A percentile compares a stretch with the other conserved stretches of the same genome.
Conservation (phyloP, 2,888 invertebrate species). For the Carpatolechia fugitivella region DNA sequence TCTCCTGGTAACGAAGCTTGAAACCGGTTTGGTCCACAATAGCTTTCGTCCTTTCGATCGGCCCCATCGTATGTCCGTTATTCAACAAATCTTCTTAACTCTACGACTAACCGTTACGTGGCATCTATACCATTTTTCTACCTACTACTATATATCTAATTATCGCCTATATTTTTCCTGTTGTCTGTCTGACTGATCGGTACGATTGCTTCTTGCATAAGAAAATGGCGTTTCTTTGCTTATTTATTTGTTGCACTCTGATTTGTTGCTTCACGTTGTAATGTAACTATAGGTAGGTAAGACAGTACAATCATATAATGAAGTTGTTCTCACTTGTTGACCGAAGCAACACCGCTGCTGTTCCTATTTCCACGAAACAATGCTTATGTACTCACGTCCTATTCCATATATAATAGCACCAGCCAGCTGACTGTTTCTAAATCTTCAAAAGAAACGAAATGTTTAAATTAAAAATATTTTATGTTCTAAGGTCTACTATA, state of each 20-base stretch:
- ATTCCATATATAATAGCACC: not conserved
- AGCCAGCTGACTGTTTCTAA: not conserved
- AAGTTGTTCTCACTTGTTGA: conserved; percentile 6
- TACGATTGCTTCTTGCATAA: conserved; percentile 16
- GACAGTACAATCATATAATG: not conserved
- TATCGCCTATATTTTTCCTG: conserved; percentile 31
- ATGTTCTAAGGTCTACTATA: too few species aligned
- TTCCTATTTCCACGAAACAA: conserved; percentile 5
- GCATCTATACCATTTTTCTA: conserved; percentile 44
- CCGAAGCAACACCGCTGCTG: not conserved
- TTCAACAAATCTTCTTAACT: conserved; percentile 65
- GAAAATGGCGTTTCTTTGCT: conserved; percentile 17
- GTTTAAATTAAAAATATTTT: too few species aligned
- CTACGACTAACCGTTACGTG: conserved; percentile 53
- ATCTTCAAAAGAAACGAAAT: too few species aligned
- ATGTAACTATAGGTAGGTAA: not conserved
- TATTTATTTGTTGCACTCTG: not conserved
- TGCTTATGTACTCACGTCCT: not conserved
- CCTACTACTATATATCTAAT: conserved; percentile 46
- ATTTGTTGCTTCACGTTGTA: not conserved
- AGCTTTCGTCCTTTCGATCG: conserved; percentile 56
- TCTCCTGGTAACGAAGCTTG: conserved; percentile 19
- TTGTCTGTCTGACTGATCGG: conserved; percentile 22
- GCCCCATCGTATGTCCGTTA: conserved; percentile 55
- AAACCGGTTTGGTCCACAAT: conserved; percentile 56